Percentiles rank a stretch among this genome's conserved stretches.
phyloP scores from a whole-genome alignment of 1,140 invertebrate species.

The Neodiprion fabricii region DNA sequence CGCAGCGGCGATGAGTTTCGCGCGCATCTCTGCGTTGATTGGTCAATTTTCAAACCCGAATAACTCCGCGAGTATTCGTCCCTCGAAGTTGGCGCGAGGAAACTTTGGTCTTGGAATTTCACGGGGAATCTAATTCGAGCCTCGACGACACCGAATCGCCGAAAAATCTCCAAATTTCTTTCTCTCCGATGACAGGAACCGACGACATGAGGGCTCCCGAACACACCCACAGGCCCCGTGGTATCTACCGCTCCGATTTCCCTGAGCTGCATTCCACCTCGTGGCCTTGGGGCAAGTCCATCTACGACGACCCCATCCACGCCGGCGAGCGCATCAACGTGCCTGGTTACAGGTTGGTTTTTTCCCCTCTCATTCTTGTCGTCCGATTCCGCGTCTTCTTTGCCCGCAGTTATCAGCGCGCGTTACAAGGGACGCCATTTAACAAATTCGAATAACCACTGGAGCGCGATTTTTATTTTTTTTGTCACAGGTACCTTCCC shows the following conservation, averaged over 20 bases:
- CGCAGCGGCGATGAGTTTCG: too few species aligned
- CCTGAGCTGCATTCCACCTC: constrained; percentile 69
- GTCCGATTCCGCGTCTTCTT: too few species aligned
- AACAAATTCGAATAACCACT: constrained; percentile 6
- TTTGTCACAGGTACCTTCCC: constrained; percentile 71
- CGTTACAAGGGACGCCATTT: too few species aligned
- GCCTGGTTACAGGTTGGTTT: constrained; percentile 76
- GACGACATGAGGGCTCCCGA: constrained; percentile 89
- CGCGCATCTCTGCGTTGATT: too few species aligned
- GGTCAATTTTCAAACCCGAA: too few species aligned
- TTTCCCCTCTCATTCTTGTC: not conserved
- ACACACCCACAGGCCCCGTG: constrained; percentile 71
- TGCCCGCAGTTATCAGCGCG: too few species aligned
- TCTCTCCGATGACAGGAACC: constrained; percentile 67
- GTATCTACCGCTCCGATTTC: constrained; percentile 71
- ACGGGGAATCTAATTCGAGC: too few species aligned
- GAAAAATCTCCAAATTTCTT: not conserved
- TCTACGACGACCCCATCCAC: constrained; percentile 81
- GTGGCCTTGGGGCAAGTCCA: constrained; percentile 81
- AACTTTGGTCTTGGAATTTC: too few species aligned
- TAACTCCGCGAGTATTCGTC: too few species aligned
- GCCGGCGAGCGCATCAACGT: constrained; percentile 82
- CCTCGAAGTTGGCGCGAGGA: too few species aligned
- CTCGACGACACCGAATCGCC: too few species aligned
- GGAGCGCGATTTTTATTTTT: constrained; percentile 1